Percentiles rank a stretch among this genome's conserved stretches.
Evolutionary conservation across 2,797 vertebrate genomes (phyloP).

Genomic region (Strix occidentalis): DNA sequence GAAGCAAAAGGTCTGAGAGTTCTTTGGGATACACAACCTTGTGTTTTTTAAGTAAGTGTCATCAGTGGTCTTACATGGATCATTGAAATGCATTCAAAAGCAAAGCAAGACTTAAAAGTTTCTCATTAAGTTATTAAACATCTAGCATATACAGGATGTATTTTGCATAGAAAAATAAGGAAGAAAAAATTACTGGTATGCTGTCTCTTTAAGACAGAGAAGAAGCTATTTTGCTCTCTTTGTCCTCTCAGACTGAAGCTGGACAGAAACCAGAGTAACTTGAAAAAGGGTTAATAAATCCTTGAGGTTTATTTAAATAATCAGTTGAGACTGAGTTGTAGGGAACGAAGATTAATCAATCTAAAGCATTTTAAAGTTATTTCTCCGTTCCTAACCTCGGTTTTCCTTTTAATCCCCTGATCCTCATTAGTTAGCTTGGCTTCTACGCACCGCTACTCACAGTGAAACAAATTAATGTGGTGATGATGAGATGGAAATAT

Average conservation of each 20-base stretch:
- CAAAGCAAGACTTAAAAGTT: neutral
- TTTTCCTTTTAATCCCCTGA: neutral
- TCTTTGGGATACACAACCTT: neutral
- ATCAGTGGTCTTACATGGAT: neutral
- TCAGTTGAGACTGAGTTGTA: neutral
- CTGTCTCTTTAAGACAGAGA: neutral
- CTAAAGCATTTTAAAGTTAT: neutral
- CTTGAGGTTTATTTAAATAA: neutral
- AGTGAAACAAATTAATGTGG: neutral
- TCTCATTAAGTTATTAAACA: neutral
- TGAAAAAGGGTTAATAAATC: neutral
- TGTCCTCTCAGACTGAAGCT: neutral
- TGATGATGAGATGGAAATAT: conserved; percentile 1
- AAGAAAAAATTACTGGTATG: neutral
- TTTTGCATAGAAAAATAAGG: neutral
- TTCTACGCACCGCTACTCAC: neutral
- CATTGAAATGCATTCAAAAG: neutral
- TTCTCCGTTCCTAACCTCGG: neutral
- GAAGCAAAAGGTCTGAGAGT: neutral
- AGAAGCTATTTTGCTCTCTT: neutral
- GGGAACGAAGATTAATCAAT: neutral
- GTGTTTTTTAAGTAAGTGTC: neutral
- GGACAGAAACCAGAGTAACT: neutral
- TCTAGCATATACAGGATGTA: neutral
- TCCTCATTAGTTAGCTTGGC: neutral